Base-by-base conservation (phyloP, 2,113 vertebrate genomes). In the Amazona guildingii region DNA sequence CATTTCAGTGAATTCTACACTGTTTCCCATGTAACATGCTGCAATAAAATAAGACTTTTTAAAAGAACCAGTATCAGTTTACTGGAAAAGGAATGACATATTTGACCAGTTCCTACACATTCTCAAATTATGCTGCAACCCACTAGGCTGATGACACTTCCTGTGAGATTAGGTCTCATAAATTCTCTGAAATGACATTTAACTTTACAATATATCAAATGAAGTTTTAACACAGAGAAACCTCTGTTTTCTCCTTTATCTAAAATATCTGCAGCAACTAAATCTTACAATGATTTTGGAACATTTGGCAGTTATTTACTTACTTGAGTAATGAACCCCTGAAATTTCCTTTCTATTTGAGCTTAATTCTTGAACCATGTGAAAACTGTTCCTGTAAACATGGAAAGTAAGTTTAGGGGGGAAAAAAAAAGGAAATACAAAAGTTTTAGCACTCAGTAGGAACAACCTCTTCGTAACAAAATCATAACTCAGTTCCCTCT, bases 11-110 rank as follows among this genome's bases (percentile, higher is more conserved):
- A 90, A 54, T 73, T 74, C 23, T 54, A 29, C 0, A 17, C 12
- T 75, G 21, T 67, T 83, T 59, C 49, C 57, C 29, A 57, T 17
- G 15, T 76, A 91, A 87, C 63, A 83, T 1, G 3, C 9, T 73
- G 39, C n/a, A 73, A 88, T 63, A 84, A 84, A 91, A 19, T 21
- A 92, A 59, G 48, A 83, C 41, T n/a, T 83, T 43, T 64, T 33
- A 19, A 70, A 83, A 72, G 61, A 93, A 87, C 1, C 13, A 67
- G 2, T 72, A 61, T 80, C 68, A 72, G 17, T 79, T 92, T 81
- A 79, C 25, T 37, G 67, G 62, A 93, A 95, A 90, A 92, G 87
- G 93, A 97, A 97, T 93, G 63, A 69, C 7, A 7, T 39, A 67
- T 59, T 49, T 82, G 49, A 73, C 35, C 66, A 46, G 48, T n/a